Evolutionary conservation across 2,797 vertebrate genomes (phyloP).

Genomic region (Cirrhinus mrigala): DNA sequence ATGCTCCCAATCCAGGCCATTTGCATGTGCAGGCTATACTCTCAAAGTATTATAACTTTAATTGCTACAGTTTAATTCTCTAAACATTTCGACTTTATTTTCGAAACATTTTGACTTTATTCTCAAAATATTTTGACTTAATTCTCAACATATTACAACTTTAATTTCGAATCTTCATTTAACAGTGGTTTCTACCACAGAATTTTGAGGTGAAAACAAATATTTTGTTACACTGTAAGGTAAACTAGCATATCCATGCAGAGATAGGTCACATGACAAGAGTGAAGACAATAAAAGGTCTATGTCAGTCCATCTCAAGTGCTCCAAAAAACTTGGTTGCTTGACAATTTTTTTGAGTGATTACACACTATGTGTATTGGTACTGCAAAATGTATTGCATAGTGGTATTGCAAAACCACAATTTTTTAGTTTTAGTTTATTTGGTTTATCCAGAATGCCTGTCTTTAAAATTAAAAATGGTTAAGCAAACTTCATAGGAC

Average conservation of each 20-base stretch:
- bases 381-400: background rate
- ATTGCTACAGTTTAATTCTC: too few species aligned
- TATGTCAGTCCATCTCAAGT: background rate
- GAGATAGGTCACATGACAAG: background rate
- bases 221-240: background rate
- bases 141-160: too few species aligned
- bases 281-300: background rate
- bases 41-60: too few species aligned
- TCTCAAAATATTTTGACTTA: too few species aligned
- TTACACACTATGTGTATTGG: background rate
- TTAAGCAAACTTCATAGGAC: background rate
- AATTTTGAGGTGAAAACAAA: background rate
- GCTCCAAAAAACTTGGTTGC: background rate
- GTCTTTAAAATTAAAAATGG: background rate
- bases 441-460: background rate
- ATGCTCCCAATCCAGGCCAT: too few species aligned
- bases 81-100: too few species aligned
- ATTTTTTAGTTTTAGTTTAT: background rate
- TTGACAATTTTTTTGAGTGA: background rate
- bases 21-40: too few species aligned
- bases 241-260: background rate
- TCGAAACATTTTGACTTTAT: too few species aligned
- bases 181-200: background rate
- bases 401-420: background rate
- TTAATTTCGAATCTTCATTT: background rate